These are phyloP conservation scores for Nothocercus nigrocapillus DNA, from an alignment of 2,113 vertebrate genomes.

Conservation along the genomic window DNA sequence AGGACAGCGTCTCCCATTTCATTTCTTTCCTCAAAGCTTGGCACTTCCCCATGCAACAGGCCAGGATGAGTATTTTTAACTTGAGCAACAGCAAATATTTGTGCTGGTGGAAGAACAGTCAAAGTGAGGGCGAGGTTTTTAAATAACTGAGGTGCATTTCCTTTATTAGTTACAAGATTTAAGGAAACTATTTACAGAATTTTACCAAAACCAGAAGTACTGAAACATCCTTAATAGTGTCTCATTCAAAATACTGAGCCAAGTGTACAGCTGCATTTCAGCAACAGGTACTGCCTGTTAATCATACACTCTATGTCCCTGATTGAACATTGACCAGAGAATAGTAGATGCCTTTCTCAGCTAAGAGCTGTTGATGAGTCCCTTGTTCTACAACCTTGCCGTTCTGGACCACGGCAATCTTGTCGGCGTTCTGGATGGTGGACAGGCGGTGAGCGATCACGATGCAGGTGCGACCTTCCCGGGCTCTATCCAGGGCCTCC, in stretches of 20 bases:
- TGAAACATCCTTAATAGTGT: background rate
- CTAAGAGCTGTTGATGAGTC: slow-evolving; percentile 88
- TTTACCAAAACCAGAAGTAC: background rate
- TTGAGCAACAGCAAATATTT: background rate
- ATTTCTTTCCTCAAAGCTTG: background rate
- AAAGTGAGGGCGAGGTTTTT: background rate
- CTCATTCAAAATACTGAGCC: background rate
- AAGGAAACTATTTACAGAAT: background rate
- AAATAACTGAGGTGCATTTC: background rate
- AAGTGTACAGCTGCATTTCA: background rate
- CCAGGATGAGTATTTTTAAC: background rate
- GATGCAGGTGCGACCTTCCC: slow-evolving; percentile 91
- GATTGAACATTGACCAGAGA: slow-evolving; percentile 81
- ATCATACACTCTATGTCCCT: slow-evolving; percentile 41
- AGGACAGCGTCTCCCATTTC: background rate
- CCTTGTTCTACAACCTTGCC: slow-evolving; percentile 86
- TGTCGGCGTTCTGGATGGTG: slow-evolving; percentile 92
- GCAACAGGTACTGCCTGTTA: background rate
- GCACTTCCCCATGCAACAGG: background rate
- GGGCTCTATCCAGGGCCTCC: slow-evolving; percentile 90
- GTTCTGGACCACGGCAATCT: slow-evolving; percentile 86
- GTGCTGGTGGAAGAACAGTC: background rate
- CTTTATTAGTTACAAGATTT: background rate
- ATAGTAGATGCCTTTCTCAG: slow-evolving; percentile 81
- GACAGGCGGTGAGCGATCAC: slow-evolving; percentile 92